These are phyloP conservation scores for Brachionus angularis DNA, from an alignment of 1,140 invertebrate species.

Conservation along the genomic window DNA sequence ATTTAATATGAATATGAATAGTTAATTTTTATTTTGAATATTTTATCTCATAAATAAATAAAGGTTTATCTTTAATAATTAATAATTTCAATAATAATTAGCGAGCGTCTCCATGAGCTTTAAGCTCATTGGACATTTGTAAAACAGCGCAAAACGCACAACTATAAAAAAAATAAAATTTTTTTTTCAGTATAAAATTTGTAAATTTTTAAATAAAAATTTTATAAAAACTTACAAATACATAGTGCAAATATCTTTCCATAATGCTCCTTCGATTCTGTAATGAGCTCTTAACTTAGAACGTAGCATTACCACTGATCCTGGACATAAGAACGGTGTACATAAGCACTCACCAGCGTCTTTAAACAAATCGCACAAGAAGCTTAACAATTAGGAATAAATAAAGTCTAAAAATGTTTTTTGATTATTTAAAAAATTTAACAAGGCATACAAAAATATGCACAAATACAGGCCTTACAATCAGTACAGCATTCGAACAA, in stretches of 20 bases:
- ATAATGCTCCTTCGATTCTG: conserved; percentile 1
- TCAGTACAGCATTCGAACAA: conserved; percentile 19
- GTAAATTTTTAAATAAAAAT: no score
- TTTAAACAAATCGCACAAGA: background rate
- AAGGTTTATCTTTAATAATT: no score
- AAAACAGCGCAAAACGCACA: no score
- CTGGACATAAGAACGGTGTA: conserved; percentile 14
- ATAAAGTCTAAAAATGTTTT: background rate
- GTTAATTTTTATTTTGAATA: no score
- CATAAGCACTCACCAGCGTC: conserved; percentile 15
- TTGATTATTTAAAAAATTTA: background rate
- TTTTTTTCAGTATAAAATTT: no score
- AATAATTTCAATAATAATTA: no score
- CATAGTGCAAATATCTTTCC: conserved; percentile 11
- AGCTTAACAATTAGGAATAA: background rate
- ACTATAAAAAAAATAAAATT: no score
- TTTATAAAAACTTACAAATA: no score
- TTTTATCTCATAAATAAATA: no score
- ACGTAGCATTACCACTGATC: background rate
- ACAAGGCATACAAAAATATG: conserved; percentile 27
- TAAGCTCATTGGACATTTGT: no score
- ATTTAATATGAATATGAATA: no score
- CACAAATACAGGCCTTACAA: background rate
- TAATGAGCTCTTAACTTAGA: conserved; percentile 2
- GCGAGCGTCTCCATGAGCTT: no score